Conservation (phyloP, 2,797 vertebrate genomes). For the Emys orbicularis region DNA sequence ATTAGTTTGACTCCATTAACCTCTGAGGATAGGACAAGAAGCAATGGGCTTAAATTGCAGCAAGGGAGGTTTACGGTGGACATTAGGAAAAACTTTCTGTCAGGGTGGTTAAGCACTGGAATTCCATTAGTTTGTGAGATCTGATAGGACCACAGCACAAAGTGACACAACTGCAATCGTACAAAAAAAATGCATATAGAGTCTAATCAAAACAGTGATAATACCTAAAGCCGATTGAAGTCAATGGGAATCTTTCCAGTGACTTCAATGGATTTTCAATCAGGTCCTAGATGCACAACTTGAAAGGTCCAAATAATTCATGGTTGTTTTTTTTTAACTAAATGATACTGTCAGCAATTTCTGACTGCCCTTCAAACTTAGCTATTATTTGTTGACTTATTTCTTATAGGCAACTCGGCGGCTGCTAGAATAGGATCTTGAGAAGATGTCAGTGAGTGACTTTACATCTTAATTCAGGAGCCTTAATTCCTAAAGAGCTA, state of each 20-base stretch:
- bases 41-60: background rate
- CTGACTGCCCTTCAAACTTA: background rate
- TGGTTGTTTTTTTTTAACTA: background rate
- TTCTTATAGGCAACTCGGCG: background rate
- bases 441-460: background rate
- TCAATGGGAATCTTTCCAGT: background rate
- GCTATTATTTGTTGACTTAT: background rate
- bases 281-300: background rate
- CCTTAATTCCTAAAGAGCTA: background rate
- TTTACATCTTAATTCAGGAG: background rate
- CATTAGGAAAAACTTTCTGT: background rate
- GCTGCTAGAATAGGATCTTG: background rate
- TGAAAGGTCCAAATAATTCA: background rate
- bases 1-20: background rate
- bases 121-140: background rate
- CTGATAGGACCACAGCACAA: background rate
- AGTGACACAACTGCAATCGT: background rate
- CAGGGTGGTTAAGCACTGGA: background rate
- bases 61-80: background rate
- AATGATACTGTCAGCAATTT: background rate
- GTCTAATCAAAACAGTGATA: background rate
- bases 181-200: background rate
- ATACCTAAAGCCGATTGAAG: background rate
- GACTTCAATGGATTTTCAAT: background rate
- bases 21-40: background rate